A percentile compares a stretch with the other conserved stretches of the same genome.
phyloP scores from a whole-genome alignment of 92 coral and sea anemone species.

The Ricordea florida region DNA sequence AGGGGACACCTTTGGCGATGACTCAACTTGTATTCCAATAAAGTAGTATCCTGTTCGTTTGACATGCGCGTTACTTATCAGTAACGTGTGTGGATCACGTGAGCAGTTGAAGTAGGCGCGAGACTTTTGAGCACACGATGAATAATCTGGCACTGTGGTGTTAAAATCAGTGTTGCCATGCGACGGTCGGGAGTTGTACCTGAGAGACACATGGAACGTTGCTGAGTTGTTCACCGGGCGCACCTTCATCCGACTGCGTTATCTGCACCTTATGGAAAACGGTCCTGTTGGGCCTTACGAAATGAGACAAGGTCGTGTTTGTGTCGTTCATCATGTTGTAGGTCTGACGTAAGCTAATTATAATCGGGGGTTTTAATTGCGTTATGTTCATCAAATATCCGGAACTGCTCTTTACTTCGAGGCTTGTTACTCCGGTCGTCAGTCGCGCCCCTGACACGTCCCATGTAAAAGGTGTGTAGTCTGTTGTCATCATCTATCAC shows the following conservation, averaged over 20 bases:
- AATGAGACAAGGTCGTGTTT: slow-evolving; percentile 3
- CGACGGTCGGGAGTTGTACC: slow-evolving; percentile 27
- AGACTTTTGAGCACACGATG: neutral
- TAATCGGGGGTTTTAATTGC: slow-evolving; percentile 23
- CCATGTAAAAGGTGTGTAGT: slow-evolving; percentile 41
- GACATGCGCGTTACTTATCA: slow-evolving; percentile 8
- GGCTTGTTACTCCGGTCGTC: slow-evolving; percentile 43
- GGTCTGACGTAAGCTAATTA: slow-evolving; percentile 24
- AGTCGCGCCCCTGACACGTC: slow-evolving; percentile 33
- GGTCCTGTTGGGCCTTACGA: slow-evolving; percentile 13
- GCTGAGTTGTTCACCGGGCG: slow-evolving; percentile 28
- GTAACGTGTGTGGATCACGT: slow-evolving; percentile 10
- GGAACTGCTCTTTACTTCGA: slow-evolving; percentile 35
- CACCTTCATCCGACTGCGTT: slow-evolving; percentile 10
- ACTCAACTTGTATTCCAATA: neutral
- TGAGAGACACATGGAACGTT: slow-evolving; percentile 1
- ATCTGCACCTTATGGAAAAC: slow-evolving; percentile 38
- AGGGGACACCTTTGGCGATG: neutral
- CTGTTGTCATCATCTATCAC: slow-evolving; percentile 41
- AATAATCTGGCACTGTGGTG: slow-evolving; percentile 11
- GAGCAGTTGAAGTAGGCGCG: slow-evolving; percentile 18
- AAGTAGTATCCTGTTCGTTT: neutral
- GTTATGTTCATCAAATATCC: slow-evolving; percentile 23
- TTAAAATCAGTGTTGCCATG: slow-evolving; percentile 2
- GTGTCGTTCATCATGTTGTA: neutral